Conservation (phyloP, 2,113 vertebrate species). For the Thinocorus orbignyianus region DNA sequence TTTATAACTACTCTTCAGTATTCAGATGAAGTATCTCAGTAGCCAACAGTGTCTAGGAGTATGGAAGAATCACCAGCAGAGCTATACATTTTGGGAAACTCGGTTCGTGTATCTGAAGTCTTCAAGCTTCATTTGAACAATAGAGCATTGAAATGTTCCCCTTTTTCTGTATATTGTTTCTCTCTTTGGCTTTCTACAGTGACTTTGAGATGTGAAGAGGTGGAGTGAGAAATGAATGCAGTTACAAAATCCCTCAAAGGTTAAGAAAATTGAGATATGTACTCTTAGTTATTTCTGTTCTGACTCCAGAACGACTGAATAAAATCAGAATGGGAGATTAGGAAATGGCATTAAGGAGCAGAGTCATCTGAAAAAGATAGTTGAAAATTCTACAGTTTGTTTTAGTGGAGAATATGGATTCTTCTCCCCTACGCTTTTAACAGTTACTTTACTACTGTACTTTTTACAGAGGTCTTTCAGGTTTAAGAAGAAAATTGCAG, state of each 20-base stretch:
- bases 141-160: not conserved
- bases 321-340: not conserved
- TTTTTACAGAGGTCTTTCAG: not conserved
- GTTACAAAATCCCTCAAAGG: not conserved
- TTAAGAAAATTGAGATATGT: not conserved
- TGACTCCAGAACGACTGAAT: not conserved
- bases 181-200: not conserved
- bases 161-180: not conserved
- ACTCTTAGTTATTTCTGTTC: not conserved
- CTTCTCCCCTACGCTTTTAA: not conserved
- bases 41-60: not conserved
- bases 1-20: not conserved
- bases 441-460: not conserved
- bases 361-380: not conserved
- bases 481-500: not conserved
- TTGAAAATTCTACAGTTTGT: not conserved
- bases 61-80: not conserved
- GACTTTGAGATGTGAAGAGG: constrained; percentile 26
- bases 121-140: not conserved
- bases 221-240: constrained; percentile 3
- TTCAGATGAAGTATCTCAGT: not conserved
- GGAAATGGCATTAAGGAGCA: not conserved
- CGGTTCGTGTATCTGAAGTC: not conserved
- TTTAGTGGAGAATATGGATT: not conserved
- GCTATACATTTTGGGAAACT: not conserved